These are phyloP conservation scores for Platycheirus rosarum DNA, from an alignment of 2,888 invertebrate genomes.

Conservation along the genomic window DNA sequence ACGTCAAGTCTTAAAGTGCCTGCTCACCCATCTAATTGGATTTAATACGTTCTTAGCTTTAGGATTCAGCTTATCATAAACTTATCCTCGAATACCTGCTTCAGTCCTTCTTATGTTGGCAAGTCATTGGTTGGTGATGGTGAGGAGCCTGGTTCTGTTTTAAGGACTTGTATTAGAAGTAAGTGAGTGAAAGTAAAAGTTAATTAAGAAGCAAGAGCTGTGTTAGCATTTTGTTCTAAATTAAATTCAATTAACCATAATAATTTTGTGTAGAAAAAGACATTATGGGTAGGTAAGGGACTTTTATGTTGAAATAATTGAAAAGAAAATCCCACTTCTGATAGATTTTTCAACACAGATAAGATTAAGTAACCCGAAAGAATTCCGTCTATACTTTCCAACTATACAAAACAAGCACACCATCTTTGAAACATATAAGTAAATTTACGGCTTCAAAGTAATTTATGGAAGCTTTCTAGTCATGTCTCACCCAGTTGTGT, in stretches of 20 bases:
- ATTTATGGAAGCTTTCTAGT: conserved; percentile 13
- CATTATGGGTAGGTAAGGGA: too few relatives aligned
- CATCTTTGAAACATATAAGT: too few relatives aligned
- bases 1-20: conserved; percentile 1
- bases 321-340: too few relatives aligned
- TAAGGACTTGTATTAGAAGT: neutral
- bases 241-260: too few relatives aligned
- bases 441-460: conserved; percentile 23
- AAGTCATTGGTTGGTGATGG: neutral
- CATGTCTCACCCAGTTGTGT: neutral
- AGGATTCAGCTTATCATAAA: conserved; percentile 3
- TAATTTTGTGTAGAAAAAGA: too few relatives aligned
- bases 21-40: conserved; percentile 2
- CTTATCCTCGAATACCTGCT: neutral
- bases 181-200: neutral
- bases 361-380: too few relatives aligned
- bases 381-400: too few relatives aligned
- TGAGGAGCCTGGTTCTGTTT: neutral
- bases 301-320: too few relatives aligned
- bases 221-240: too few relatives aligned
- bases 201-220: too few relatives aligned
- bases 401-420: too few relatives aligned
- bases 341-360: too few relatives aligned
- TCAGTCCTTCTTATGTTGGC: neutral
- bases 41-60: conserved; percentile 13